Conservation (phyloP, 2,888 invertebrate genomes). For the Stenchaetothrips biformis region DNA sequence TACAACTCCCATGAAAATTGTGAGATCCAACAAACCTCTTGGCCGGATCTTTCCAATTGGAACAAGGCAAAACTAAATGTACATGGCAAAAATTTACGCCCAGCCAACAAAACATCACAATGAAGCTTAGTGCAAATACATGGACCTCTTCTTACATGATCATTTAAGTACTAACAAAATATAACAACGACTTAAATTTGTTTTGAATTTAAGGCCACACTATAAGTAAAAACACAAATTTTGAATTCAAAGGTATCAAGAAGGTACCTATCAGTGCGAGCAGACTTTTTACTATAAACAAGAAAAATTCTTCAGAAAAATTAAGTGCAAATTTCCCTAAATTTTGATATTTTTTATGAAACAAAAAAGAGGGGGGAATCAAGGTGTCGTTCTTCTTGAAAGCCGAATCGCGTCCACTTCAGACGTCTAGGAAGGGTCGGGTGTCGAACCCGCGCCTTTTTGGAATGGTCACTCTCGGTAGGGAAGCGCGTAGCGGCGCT, state of each 20-base stretch:
- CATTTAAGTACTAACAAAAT: not conserved
- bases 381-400: no score
- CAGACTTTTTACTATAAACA: no score
- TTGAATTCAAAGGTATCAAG: no score
- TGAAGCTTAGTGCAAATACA: not conserved
- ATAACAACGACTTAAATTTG: not conserved
- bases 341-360: no score
- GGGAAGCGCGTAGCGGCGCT: not conserved
- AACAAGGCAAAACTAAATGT: not conserved
- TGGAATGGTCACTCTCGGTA: not conserved
- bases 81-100: slow-evolving; percentile 3
- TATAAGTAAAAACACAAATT: not conserved
- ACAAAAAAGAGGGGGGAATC: no score
- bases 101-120: not conserved
- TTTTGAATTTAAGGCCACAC: not conserved
- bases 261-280: no score
- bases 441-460: not conserved
- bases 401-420: no score
- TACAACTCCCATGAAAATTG: not conserved
- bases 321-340: no score
- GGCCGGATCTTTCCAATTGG: not conserved
- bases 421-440: no score
- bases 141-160: not conserved
- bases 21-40: not conserved
- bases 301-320: no score